These are phyloP conservation scores for Carapus acus DNA, from an alignment of 2,797 vertebrate species.

Conservation along the genomic window DNA sequence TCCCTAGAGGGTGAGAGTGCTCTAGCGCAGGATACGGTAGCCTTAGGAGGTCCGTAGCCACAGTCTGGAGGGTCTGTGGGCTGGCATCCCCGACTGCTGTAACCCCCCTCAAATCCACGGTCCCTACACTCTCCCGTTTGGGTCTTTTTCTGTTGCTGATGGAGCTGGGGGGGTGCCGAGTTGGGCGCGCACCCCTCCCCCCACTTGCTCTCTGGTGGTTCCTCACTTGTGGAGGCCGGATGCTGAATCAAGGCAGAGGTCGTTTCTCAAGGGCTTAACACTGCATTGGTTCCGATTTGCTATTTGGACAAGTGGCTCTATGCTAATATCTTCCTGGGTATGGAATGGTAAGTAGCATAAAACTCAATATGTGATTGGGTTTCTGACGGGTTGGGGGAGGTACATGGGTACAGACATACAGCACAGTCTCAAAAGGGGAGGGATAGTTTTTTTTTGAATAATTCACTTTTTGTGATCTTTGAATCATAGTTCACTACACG, in stretches of 20 bases:
- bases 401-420: conserved; percentile 50
- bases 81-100: conserved; percentile 75
- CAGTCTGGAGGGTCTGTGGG: conserved; percentile 82
- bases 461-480: conserved; percentile 24
- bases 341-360: conserved; percentile 83
- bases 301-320: conserved; percentile 96
- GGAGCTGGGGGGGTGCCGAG: conserved; percentile 75
- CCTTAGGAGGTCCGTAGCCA: conserved; percentile 85
- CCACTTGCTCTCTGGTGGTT: conserved; percentile 81
- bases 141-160: conserved; percentile 81
- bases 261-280: conserved; percentile 82
- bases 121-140: conserved; percentile 75
- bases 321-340: conserved; percentile 86
- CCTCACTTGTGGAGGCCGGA: conserved; percentile 83
- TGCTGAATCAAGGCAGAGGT: conserved; percentile 77
- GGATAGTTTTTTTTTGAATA: conserved; percentile 19
- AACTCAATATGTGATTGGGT: conserved; percentile 77
- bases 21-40: conserved; percentile 92
- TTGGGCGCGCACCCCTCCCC: conserved; percentile 68
- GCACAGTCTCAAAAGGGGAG: conserved; percentile 26
- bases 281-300: conserved; percentile 93
- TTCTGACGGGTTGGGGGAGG: conserved; percentile 71
- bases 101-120: conserved; percentile 72
- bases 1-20: conserved; percentile 83
- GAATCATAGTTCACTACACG: background rate